Evolutionary conservation across 2,797 vertebrate species (phyloP), one percentile per base, ranked within the genome.

Genomic region (Vireo griseus): DNA sequence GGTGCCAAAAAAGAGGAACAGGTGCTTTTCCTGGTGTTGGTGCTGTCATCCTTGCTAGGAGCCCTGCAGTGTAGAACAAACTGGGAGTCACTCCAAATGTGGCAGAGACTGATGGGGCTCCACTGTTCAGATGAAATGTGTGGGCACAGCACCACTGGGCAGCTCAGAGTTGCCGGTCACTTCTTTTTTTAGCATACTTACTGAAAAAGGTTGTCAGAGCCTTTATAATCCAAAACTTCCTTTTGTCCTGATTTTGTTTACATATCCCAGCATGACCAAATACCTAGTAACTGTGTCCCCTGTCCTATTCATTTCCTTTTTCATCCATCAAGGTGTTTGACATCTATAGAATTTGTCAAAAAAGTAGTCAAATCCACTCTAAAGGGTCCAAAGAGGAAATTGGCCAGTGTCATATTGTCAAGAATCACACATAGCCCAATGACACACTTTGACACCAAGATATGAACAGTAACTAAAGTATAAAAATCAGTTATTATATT

Each of bases 1-100:
- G 59, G 57, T 96, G 69, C 93, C 93, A 91, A 91, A 95, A 95
- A 95, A 94, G 84, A 95, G 80, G 51, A 94, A 67, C 93, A 74
- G 79, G 72, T 91, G 72, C 81, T 87, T 91, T 94, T 84, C 75
- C 85, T 87, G 55, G 35, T 62, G 21, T 77, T 76, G 73, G 59
- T 91, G 61, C 86, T 15, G 7, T 71, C 88, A 59, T 85, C 86
- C 21, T 78, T 91, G 75, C 54, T 88, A 87, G 88, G 85, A 88
- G 90, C 87, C 61, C 69, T 88, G 86, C 90, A 94, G 45, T 73
- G 40, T 72, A 93, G 76, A 95, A 37, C 67, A 80, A 88, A 94
- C 67, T 83, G 68, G 78, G 89, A 94, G 76, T 86, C 11, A 6
- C 76, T 94, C 73, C 79, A 92, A 54, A 90, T 69, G 62, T 73